Evolutionary conservation across 2,888 invertebrate species (phyloP), one percentile per base, ranked within the genome.

Genomic region (Corbicula japonica): DNA sequence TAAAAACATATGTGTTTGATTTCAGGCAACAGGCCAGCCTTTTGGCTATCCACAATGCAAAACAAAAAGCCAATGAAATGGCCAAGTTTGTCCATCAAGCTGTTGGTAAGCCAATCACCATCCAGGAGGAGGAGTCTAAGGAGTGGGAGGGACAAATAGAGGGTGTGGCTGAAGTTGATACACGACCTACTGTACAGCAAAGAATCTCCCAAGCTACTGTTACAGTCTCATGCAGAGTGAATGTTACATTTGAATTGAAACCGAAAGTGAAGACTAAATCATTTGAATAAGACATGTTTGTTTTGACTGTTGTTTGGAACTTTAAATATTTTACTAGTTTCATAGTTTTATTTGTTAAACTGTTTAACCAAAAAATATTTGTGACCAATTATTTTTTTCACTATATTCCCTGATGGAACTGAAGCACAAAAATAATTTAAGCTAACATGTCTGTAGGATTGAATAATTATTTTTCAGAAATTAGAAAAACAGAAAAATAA

Each of bases 41-140:
- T 30, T 66, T 89, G 18, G 91, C 92, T 12, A 88, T 92, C 32
- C 90, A 90, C 69, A 92, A 92, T 85, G 91, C 91, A 3, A 91
- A 91, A 71, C 86, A 89, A 69, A 92, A 92, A 76, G 92, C 92
- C 18, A 84, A 89, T 44, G 92, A 92, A 78, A 91, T 92, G 87
- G 91, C 92, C 5, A 78, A 79, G 44, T 89, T 91, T 83, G 87
- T 92, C 2, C 88, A 90, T 54, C 88, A 89, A 26, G 79, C 86
- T 34, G 87, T 92, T 30, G 92, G 92, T 15, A 80, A 83, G 28
- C 87, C 91, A 32, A 73, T 91, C 18, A 78, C 79, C 69, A 88
- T 92, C 6, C 83, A 85, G 32, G 92, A 92, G 80, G 88, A 90
- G 68, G 89, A 87, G 61, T 85, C 83, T 21, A 86, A 83, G 50